These are phyloP conservation scores for Anthonomus grandis DNA, from an alignment of 1,140 invertebrate species.

Conservation along the genomic window DNA sequence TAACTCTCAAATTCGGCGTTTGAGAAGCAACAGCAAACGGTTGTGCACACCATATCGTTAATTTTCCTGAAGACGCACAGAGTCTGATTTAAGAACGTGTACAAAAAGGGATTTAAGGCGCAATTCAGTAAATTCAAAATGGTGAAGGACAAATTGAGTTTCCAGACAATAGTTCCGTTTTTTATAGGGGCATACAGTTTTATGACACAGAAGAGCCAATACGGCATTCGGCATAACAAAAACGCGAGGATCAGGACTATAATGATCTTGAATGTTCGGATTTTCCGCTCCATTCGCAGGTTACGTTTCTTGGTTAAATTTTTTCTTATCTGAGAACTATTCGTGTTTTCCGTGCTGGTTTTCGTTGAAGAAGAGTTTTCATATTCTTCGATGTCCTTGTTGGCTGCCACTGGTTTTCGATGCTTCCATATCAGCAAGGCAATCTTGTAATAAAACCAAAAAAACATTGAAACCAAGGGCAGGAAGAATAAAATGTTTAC, in stretches of 20 bases:
- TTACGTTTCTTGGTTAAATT: constrained; percentile 19
- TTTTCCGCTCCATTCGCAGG: constrained; percentile 49
- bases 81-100: constrained; percentile 55
- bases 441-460: constrained; percentile 54
- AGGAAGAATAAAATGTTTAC: constrained; percentile 53
- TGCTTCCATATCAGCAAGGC: constrained; percentile 52
- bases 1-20: constrained; percentile 43
- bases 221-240: constrained; percentile 52
- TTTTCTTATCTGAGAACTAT: constrained; percentile 6
- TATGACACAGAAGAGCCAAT: constrained; percentile 49
- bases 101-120: constrained; percentile 56
- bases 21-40: constrained; percentile 42
- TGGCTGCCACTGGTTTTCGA: constrained; percentile 34
- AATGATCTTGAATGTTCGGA: constrained; percentile 54
- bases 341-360: constrained; percentile 26
- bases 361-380: constrained; percentile 29
- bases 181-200: not conserved
- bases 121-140: constrained; percentile 52
- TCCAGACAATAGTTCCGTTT: constrained; percentile 40
- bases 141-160: constrained; percentile 51
- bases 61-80: constrained; percentile 35
- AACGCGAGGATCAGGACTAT: constrained; percentile 54
- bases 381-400: constrained; percentile 13
- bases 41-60: constrained; percentile 33
- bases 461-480: constrained; percentile 52